These are phyloP conservation scores for Ephestia elutella DNA, from an alignment of 1,140 invertebrate genomes.

Conservation along the genomic window DNA sequence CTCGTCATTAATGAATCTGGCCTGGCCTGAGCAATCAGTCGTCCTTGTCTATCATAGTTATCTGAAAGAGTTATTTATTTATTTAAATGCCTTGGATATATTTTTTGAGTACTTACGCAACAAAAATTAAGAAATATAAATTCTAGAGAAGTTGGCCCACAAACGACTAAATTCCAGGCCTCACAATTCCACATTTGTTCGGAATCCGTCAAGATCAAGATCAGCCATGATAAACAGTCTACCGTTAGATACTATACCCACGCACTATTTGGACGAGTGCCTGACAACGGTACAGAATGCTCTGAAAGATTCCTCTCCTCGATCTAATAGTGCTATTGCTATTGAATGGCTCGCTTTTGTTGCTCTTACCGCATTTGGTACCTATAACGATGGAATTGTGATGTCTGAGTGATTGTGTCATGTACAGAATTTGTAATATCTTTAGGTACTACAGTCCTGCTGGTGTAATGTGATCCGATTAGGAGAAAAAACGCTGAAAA, in stretches of 20 bases:
- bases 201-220: not conserved
- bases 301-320: not conserved
- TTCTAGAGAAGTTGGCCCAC: no score
- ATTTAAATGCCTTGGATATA: no score
- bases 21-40: not conserved
- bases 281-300: not conserved
- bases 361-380: not conserved
- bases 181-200: not conserved
- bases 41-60: not conserved
- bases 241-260: not conserved
- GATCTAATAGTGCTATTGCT: not conserved
- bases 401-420: no score
- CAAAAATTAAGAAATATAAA: no score
- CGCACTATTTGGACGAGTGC: not conserved
- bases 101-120: no score
- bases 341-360: not conserved
- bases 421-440: no score
- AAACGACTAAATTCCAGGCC: no score
- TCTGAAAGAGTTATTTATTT: no score
- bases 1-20: not conserved
- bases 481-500: no score
- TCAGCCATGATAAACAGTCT: not conserved
- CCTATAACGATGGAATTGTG: not conserved
- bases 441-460: no score
- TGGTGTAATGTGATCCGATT: no score